Evolutionary conservation across 2,797 vertebrate genomes (phyloP), one percentile per base, ranked within the genome.

Genomic region (Diglossa cyanea): DNA sequence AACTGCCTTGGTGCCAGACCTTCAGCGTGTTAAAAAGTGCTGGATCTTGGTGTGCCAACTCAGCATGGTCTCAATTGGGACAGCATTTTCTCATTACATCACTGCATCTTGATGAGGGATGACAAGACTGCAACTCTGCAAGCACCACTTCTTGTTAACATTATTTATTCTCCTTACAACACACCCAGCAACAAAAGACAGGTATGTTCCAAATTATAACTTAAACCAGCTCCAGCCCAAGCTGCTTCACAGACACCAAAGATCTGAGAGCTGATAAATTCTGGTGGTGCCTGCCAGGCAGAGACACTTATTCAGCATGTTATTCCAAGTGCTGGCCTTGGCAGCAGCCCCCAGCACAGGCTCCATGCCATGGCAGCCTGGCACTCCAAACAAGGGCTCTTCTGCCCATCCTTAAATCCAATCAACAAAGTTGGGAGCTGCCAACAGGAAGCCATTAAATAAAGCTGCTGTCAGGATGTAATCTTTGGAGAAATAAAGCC

Each of bases 391-490:
- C 87, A 57, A 86, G 82, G 55, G 26, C 28, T 94, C 79, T 66
- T 84, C 86, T 73, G 62, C 95, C 95, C 95, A 88, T 79, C 89
- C 84, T 87, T 70, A 78, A 77, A 79, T 62, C 81, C 65, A 66
- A 33, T 61, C 96, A 94, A 40, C 62, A 76, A 26, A 60, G 65
- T 7, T 42, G 25, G 4, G 16, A 92, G 72, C 71, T 93, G 86
- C 91, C 94, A 93, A 72, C 55, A 93, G 90, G 84, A 83, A 94
- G 81, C 72, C 85, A 75, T 82, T 77, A 78, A 91, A 68, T 75
- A 61, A 88, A 93, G 76, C 50, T 85, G 76, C 83, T 9, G 3
- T 88, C 67, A 63, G 91, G 73, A 92, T 62, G 54, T 20, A 71
- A 88, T 57, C 74, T 75, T 77, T 53, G 63, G 8, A 47, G 75